Conservation (phyloP, 2,797 vertebrate genomes). For the Vespertilio murinus region DNA sequence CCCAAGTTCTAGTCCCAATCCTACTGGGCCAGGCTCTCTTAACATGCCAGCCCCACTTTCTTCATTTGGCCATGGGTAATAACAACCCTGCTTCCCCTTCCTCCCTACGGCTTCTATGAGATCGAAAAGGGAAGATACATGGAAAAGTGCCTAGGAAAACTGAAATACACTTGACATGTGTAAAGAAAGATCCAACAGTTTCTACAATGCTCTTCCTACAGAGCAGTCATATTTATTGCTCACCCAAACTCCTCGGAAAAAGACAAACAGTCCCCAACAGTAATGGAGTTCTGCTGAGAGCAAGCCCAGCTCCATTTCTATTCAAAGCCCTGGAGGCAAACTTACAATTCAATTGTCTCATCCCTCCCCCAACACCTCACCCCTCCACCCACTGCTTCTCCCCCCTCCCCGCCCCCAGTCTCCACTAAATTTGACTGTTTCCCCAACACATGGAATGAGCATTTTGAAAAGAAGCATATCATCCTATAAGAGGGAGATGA, state of each 20-base stretch:
- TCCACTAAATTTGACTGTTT: constrained; percentile 69
- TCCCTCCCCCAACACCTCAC: background rate
- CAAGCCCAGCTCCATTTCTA: constrained; percentile 65
- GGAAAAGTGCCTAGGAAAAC: constrained; percentile 60
- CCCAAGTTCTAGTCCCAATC: background rate
- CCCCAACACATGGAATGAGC: constrained; percentile 68
- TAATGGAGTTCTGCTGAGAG: constrained; percentile 67
- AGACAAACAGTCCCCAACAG: constrained; percentile 74
- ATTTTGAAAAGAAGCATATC: constrained; percentile 77
- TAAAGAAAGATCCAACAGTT: constrained; percentile 70
- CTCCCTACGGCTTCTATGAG: background rate
- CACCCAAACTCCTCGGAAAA: constrained; percentile 69
- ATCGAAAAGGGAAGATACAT: constrained; percentile 44
- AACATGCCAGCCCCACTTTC: background rate
- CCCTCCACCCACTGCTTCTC: background rate
- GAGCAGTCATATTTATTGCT: constrained; percentile 74
- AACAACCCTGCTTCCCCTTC: background rate
- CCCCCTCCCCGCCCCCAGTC: background rate
- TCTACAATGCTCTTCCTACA: constrained; percentile 69
- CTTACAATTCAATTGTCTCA: constrained; percentile 31
- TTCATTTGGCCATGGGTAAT: background rate
- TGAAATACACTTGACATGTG: constrained; percentile 70
- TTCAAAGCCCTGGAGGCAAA: constrained; percentile 69
- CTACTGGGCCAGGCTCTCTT: background rate
- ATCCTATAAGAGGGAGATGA: constrained; percentile 7